Base-by-base conservation (phyloP, 2,113 vertebrate genomes). In the Nipponia nippon region DNA sequence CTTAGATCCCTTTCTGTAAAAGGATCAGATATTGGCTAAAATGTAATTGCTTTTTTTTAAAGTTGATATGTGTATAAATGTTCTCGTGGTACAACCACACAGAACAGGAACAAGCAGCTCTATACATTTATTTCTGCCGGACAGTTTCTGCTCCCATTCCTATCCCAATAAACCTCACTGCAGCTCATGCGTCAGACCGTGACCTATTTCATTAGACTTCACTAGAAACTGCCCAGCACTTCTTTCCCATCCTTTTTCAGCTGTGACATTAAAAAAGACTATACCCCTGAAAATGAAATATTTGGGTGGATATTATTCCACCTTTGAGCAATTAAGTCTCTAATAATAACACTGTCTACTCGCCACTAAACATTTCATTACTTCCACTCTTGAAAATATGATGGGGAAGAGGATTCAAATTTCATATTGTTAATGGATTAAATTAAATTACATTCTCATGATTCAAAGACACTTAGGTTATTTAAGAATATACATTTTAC, bases 401-500 rank as follows among this genome's bases (percentile, higher is more conserved):
- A 29, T 22, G 7, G 82, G 81, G 88, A 85, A 38, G 1, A 53
- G 58, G 70, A 79, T 32, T 77, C 61, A 32, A 61, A 49, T 25
- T 79, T 82, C 44, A 22, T 66, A 70, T 70, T 88, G 90, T 66
- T 88, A 70, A 86, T 83, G 66, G 53, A 58, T 77, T 80, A 69
- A 86, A 92, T 83, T 85, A 77, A 93, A 86, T 90, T 73, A 50
- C 59, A 18, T 90, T 78, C 56, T 47, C 30, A 40, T 78, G 29
- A 62, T 44, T 93, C 83, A 86, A 53, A 90, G 67, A 53, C 59
- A 83, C 85, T 93, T 80, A 38, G 69, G 30, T 49, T 96, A 96
- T 95, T 95, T 92, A 94, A 92, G 70, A 90, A 89, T 61, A 89
- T 81, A 30, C 94, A 83, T 97, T 96, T 96, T 92, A 81, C 79